A percentile compares a stretch with the other conserved stretches of the same genome.
Evolutionary conservation across 1,140 invertebrate genomes (phyloP).

Genomic region (Pemphigus obesinymphae): DNA sequence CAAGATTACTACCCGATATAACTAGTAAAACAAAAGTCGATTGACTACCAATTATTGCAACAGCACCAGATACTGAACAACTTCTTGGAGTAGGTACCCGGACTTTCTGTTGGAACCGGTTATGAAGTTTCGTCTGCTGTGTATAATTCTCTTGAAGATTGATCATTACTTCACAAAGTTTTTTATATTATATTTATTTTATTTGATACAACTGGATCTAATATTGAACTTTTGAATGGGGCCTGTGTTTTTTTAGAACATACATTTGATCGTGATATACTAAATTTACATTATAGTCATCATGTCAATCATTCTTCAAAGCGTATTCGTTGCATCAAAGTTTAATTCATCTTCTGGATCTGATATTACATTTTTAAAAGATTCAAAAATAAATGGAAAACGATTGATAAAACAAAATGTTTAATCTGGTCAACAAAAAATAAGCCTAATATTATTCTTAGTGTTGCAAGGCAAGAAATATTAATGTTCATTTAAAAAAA

Average conservation of each 20-base stretch:
- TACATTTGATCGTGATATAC: background rate
- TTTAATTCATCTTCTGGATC: background rate
- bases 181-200: no score
- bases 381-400: background rate
- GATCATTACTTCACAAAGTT: no score
- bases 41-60: no score
- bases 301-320: background rate
- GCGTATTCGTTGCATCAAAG: background rate
- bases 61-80: background rate
- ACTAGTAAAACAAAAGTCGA: background rate
- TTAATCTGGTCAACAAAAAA: background rate
- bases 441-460: background rate
- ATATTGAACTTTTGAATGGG: background rate
- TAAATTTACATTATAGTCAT: background rate
- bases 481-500: background rate
- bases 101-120: background rate
- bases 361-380: background rate
- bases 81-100: background rate
- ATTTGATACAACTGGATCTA: background rate
- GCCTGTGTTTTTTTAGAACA: background rate
- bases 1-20: background rate
- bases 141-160: no score
- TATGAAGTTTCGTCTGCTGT: no score
- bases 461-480: background rate
- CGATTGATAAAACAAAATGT: no score